These are phyloP conservation scores for Hydrotaea cyrtoneurina DNA, from an alignment of 2,888 invertebrate genomes.

Conservation along the genomic window DNA sequence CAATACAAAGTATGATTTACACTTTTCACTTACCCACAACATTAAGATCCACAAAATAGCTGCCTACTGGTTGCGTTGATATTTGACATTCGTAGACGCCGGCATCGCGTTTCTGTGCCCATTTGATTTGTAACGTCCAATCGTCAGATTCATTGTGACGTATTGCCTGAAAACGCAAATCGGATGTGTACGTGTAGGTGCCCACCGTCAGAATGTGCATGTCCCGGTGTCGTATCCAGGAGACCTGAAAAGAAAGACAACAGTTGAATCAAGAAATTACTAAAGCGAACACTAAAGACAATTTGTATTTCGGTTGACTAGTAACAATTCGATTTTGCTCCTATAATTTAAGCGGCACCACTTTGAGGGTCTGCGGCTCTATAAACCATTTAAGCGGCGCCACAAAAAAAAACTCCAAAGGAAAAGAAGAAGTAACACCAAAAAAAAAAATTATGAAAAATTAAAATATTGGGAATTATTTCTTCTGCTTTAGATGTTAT, in stretches of 20 bases:
- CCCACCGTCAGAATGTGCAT: slow-evolving; percentile 95
- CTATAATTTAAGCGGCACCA: no score
- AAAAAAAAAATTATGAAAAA: no score
- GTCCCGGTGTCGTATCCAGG: slow-evolving; percentile 94
- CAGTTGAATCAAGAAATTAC: background rate
- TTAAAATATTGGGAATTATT: no score
- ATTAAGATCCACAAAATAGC: slow-evolving; percentile 88
- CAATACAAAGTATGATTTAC: no score
- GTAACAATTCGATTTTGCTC: no score
- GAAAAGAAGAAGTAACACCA: no score
- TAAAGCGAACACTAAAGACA: no score
- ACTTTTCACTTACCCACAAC: slow-evolving; percentile 86
- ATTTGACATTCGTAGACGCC: slow-evolving; percentile 92
- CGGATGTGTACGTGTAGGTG: slow-evolving; percentile 94
- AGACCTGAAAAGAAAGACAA: slow-evolving; percentile 84
- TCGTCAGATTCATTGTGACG: slow-evolving; percentile 92
- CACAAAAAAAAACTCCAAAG: no score
- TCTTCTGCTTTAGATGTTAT: no score
- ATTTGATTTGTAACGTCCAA: slow-evolving; percentile 96
- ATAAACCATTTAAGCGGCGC: no score
- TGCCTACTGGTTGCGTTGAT: slow-evolving; percentile 89
- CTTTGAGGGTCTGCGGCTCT: no score
- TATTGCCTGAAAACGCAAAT: slow-evolving; percentile 93
- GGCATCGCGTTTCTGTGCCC: slow-evolving; percentile 93
- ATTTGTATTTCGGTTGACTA: no score